These are phyloP conservation scores for Montifringilla adamsi DNA, from an alignment of 2,113 vertebrate genomes.

Conservation along the genomic window DNA sequence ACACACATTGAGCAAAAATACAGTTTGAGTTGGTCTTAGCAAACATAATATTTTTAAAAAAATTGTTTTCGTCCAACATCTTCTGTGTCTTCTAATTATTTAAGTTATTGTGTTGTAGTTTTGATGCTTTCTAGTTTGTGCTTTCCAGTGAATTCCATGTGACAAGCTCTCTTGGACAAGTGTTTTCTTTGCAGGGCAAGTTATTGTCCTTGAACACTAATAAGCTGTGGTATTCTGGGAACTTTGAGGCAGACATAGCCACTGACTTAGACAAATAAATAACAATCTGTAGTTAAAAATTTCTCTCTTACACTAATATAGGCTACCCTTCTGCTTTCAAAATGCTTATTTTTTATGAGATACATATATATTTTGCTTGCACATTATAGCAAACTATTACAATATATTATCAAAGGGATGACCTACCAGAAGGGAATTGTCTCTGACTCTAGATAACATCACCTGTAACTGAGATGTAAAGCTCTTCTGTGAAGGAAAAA, in stretches of 20 bases:
- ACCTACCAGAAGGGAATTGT: not conserved
- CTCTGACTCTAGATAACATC: not conserved
- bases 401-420: not conserved
- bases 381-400: not conserved
- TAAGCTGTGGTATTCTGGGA: not conserved
- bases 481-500: not conserved
- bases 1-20: not conserved
- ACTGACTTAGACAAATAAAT: not conserved
- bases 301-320: not conserved
- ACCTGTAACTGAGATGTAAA: not conserved
- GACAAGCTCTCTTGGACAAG: not conserved
- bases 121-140: not conserved
- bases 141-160: not conserved
- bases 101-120: not conserved
- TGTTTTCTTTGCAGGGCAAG: not conserved
- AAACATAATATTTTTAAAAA: accelerated
- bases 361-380: not conserved
- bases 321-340: not conserved
- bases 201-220: not conserved
- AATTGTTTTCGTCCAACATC: not conserved
- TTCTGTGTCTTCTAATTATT: not conserved
- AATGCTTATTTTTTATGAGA: not conserved
- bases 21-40: not conserved
- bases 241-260: not conserved
- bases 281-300: not conserved